Percentiles rank a stretch among this genome's conserved stretches.
Conservation (phyloP, 2,888 invertebrate genomes). For the Andrena haemorrhoa region DNA sequence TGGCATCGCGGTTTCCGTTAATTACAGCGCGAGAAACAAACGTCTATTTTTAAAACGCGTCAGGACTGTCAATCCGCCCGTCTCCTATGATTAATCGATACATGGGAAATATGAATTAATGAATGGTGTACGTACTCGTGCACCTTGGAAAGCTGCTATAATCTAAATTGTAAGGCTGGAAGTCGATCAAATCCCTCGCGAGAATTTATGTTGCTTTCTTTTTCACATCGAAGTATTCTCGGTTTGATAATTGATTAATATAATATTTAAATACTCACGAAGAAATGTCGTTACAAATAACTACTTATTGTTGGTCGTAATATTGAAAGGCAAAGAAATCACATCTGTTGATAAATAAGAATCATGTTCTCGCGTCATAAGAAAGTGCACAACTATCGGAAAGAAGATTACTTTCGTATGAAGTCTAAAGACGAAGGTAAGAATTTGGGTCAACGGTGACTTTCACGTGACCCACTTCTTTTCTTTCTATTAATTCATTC, state of each 20-base stretch:
- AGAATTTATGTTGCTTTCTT: neutral
- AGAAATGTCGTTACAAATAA: too few relatives aligned
- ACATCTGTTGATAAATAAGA: neutral
- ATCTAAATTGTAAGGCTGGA: neutral
- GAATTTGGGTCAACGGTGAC: conserved; percentile 53
- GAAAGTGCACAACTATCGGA: neutral
- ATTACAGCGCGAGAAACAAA: neutral
- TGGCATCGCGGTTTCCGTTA: neutral
- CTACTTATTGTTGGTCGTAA: neutral
- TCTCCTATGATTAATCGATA: conserved; percentile 18
- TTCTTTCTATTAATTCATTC: neutral
- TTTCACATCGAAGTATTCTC: neutral
- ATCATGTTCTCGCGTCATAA: neutral
- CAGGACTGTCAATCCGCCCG: neutral
- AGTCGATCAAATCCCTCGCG: neutral
- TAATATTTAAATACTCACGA: too few relatives aligned
- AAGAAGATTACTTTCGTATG: neutral
- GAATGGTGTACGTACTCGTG: neutral
- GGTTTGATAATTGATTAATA: too few relatives aligned
- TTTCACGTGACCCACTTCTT: conserved; percentile 47
- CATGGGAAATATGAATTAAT: conserved; percentile 19
- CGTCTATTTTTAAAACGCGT: neutral
- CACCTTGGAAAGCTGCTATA: neutral
- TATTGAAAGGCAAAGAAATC: neutral
- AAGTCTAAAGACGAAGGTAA: neutral